Base-by-base conservation (phyloP, 2,888 invertebrate species). In the Eupithecia vulgata region DNA sequence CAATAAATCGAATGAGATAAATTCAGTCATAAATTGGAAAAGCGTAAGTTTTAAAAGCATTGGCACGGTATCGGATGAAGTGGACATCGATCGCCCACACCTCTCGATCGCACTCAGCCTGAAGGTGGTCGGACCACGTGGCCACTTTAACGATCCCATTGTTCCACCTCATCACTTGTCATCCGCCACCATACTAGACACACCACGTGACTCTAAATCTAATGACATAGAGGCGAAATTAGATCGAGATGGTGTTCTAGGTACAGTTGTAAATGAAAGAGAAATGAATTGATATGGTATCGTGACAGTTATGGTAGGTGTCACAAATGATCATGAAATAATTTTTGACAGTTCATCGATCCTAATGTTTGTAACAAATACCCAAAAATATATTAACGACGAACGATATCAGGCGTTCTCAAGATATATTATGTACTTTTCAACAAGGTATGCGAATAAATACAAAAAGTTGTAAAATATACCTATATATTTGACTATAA, bases 131-230 rank as follows among this genome's bases (percentile, higher is more conserved):
- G 83, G 80, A 80, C 79, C 90, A 83, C 75, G 83, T 89, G 90
- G 88, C 89, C 90, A 89, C 87, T 90, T 89, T 93, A 93, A 93
- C 88, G 93, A 93, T 87, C 86, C 93, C 84, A 94, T 94, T 94
- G 94, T 94, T 91, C 91, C 81, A 87, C 80, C 85, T 86, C 84
- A 91, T 91, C 89, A 87, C 86, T 88, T 91, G 92, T 91, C 90
- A 42, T 40, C 40, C 42, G 57, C 34, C n/a, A 61, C 12, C 62
- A 64, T 8, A 57, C 62, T 6, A 7, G 65, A 37, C 67, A 65
- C 37, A 25, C 6, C 37, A 59, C 13, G 52, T n/a, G 52, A 71
- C 72, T 78, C 77, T 73, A 88, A 84, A 80, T n/a, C 25, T 52
- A 45, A 75, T 5, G 45, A 0, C 2, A 30, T 82, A 88, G 78